phyloP scores from a whole-genome alignment of 2,888 invertebrate genomes.

The Cephus spinipes region DNA sequence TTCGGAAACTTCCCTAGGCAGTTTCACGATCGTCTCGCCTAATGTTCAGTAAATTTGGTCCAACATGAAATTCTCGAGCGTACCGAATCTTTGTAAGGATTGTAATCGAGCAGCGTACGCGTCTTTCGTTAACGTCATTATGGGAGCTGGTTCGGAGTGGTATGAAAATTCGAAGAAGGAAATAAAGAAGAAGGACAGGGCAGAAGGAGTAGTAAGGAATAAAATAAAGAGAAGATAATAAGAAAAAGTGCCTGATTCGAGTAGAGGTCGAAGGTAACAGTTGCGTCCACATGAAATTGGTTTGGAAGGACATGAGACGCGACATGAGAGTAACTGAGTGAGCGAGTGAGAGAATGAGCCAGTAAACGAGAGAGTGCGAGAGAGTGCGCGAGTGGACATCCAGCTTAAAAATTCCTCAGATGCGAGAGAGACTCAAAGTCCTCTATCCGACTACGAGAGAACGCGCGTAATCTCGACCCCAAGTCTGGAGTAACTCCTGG shows the following conservation, averaged over 20 bases:
- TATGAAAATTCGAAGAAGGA: background rate
- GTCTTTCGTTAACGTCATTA: too few relatives aligned
- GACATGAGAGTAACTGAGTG: too few relatives aligned
- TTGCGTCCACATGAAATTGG: slow-evolving; percentile 60
- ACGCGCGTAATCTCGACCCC: background rate
- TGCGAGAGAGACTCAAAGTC: too few relatives aligned
- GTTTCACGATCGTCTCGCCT: too few relatives aligned
- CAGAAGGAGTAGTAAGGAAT: background rate
- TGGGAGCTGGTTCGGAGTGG: background rate
- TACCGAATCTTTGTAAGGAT: too few relatives aligned
- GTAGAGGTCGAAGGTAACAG: slow-evolving; percentile 53
- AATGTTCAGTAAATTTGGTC: too few relatives aligned
- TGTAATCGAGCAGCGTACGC: too few relatives aligned
- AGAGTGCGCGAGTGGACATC: slow-evolving; percentile 7
- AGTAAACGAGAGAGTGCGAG: background rate
- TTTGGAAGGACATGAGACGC: slow-evolving; percentile 61
- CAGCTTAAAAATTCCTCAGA: slow-evolving; percentile 53
- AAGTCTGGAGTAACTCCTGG: too few relatives aligned
- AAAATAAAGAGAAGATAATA: slow-evolving; percentile 12
- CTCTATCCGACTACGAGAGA: background rate
- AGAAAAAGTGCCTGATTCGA: slow-evolving; percentile 36
- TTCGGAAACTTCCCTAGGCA: too few relatives aligned
- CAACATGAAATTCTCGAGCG: too few relatives aligned
- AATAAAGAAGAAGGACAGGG: background rate
- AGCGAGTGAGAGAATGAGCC: too few relatives aligned